Base-by-base conservation (phyloP, 64 coral and sea anemone genomes). In the Actinia equina region DNA sequence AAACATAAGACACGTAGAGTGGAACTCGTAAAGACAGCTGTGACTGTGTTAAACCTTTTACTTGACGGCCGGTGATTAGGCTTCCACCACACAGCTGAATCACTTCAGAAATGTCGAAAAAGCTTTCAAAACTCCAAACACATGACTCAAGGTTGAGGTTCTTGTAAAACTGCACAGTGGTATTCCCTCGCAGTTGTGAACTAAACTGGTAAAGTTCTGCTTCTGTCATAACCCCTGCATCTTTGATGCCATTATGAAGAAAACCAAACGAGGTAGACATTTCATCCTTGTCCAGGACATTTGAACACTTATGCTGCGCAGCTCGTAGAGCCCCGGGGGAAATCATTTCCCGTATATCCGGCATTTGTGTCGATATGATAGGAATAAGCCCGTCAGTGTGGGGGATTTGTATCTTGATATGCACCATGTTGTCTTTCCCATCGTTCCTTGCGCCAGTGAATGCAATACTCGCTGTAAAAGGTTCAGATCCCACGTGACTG, bases 361-460 rank as follows among this genome's bases (percentile, higher is more conserved):
- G 74, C 27, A 91, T 55, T 53, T 91, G 89, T 4, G 97, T 99
- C 7, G 97, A 88, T 64, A 99, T 93, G 11, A 92, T 85, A 3
- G 97, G 97, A 88, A 99, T 51, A n/a, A 99, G 74, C 7, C 97
- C 97, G 49, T 99, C 97, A 12, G 91, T 95, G 64, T 99, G 97
- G 2, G 97, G 97, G 17, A 99, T 44, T 42, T 88, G 61, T 8
- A 99, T 46, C 88, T 90, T 94, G 71, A 99, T 86, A 19, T 94
- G 86, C 10, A 99, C 91, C 94, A 95, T 99, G 60, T 99, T 99
- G 18, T 93, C 86, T 71, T 93, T 82, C 43, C 86, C 86, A 84
- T 90, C 84, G 59, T 71, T 44, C 78, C 91, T 92, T 43, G 88
- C 88, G 30, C 97, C 97, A 17, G 93, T 99, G 41, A 95, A 99